Base-by-base conservation (phyloP, 1,140 invertebrate genomes). In the Caenorhabditis latens region DNA sequence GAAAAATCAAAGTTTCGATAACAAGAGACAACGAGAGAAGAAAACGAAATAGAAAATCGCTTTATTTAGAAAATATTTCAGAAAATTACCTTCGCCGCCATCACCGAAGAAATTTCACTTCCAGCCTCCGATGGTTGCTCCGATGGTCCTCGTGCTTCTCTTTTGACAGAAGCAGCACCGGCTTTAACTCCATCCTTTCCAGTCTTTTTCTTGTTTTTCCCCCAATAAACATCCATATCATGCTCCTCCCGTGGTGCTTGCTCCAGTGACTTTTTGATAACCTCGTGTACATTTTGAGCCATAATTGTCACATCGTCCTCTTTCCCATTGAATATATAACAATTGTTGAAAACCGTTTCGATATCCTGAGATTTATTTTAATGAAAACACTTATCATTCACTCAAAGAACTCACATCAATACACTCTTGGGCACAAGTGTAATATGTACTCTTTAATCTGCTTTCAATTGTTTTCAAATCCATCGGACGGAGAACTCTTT, bases 401-500 rank as follows among this genome's bases (percentile, higher is more conserved):
- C 32, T 32, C 32, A 32, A 32, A 2, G 32, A 55, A 67, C 91
- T 55, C 82, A 92, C 91, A 91, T 98, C 95, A 88, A 99, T 97
- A 93, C 97, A 98, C 94, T 99, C 97, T 94, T 96, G 95, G 50
- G 97, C 96, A 91, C 95, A 96, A 95, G 96, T 97, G 93, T 99
- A 99, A 93, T 97, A 99, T 91, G 96, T 96, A 93, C 98, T 97
- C 93, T 99, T 98, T 89, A 99, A 94, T 61, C 98, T 95, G 93
- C 98, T 98, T 93, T 99, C 99, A 89, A 99, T 98, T 88, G 98
- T 99, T 79, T 96, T 97, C 93, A 99, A 94, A 94, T 99, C 98
- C 98, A 99, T 99, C 83, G 96, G 96, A 90, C 95, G 94, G 92
- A 95, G 95, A 89, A 99, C 99, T 90, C 99, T 98, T 94, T 97